Conservation (phyloP, 2,113 vertebrate species). For the Azemiops feae region DNA sequence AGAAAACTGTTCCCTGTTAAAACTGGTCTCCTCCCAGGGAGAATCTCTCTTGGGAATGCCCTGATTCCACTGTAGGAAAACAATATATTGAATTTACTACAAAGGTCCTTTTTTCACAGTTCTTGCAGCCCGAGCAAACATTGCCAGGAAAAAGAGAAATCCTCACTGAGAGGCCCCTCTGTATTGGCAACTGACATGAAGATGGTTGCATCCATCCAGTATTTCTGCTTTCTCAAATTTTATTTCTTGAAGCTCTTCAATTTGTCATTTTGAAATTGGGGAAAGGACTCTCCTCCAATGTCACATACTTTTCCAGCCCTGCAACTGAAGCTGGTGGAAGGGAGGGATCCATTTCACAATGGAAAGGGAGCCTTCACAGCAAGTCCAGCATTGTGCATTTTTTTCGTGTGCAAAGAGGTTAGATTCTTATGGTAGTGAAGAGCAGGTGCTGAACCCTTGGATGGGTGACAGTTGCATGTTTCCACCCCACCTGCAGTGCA, state of each 20-base stretch:
- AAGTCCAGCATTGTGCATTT: background rate
- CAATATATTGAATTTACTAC: background rate
- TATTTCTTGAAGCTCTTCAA: background rate
- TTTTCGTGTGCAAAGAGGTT: background rate
- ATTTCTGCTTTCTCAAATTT: background rate
- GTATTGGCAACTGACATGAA: background rate
- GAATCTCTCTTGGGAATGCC: background rate
- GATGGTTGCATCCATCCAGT: background rate
- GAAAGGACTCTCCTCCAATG: background rate
- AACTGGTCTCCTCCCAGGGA: background rate
- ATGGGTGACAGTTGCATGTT: rapidly evolving
- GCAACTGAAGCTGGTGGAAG: background rate
- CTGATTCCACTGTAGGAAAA: background rate
- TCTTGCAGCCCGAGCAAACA: background rate
- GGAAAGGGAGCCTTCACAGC: background rate
- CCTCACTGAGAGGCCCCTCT: background rate
- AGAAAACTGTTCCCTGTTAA: background rate
- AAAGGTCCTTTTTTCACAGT: background rate
- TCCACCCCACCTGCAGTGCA: background rate
- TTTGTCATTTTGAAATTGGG: background rate
- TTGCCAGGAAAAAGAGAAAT: background rate
- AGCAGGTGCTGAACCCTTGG: background rate
- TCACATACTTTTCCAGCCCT: background rate
- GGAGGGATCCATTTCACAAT: background rate
- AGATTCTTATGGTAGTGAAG: background rate